Evolutionary conservation across 1,140 invertebrate genomes (phyloP).

Genomic region (Drosophila tristis): DNA sequence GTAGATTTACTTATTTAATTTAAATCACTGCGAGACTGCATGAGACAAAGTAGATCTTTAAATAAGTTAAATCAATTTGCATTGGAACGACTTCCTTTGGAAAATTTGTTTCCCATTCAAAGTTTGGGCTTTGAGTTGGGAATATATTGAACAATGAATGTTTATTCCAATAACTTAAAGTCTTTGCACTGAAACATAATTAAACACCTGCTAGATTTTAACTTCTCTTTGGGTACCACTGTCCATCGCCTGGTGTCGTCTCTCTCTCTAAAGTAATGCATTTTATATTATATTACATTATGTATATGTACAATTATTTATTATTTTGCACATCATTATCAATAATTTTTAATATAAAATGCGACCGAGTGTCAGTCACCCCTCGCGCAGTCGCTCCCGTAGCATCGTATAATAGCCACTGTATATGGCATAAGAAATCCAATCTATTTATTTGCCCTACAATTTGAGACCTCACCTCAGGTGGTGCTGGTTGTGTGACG

Average conservation of each 20-base stretch:
- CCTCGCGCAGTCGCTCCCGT: not conserved
- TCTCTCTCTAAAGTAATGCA: not conserved
- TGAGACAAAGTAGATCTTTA: too few species aligned
- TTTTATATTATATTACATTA: not conserved
- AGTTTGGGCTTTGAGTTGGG: too few species aligned
- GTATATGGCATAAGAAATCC: conserved; percentile 27
- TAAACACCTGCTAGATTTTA: too few species aligned
- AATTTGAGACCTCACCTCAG: conserved; percentile 6
- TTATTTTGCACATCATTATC: conserved; percentile 2
- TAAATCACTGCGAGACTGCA: too few species aligned
- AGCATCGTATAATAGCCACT: not conserved
- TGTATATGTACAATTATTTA: too few species aligned
- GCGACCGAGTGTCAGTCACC: not conserved
- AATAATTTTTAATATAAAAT: not conserved
- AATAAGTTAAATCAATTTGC: too few species aligned
- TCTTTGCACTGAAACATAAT: too few species aligned
- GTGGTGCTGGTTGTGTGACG: conserved; percentile 18
- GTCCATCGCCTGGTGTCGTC: not conserved
- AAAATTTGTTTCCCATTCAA: too few species aligned
- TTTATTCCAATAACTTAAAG: too few species aligned
- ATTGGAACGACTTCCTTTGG: too few species aligned
- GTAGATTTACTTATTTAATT: too few species aligned
- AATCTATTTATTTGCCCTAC: conserved; percentile 14
- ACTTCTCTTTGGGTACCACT: not conserved
- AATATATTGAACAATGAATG: too few species aligned